phyloP scores from a whole-genome alignment of 2,888 invertebrate genomes.

The Syrphus vitripennis region DNA sequence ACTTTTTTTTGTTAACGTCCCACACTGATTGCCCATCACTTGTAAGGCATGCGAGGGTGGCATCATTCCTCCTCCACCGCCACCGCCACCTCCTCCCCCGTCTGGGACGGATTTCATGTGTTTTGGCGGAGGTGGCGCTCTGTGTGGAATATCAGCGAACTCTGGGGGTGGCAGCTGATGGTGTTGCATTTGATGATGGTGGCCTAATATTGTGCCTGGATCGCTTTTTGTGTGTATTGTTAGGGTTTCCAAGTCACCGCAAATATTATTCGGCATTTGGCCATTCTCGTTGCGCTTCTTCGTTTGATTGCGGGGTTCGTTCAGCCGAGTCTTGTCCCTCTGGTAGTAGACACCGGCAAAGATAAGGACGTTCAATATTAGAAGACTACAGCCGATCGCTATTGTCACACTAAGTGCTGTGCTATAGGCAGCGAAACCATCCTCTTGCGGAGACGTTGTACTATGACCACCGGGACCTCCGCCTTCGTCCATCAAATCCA shows the following conservation, averaged over 20 bases:
- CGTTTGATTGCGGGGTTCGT: constrained; percentile 82
- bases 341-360: constrained; percentile 98
- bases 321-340: constrained; percentile 90
- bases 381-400: constrained; percentile 95
- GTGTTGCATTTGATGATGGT: constrained; percentile 89
- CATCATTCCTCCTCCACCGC: constrained; percentile 85
- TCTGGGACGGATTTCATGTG: constrained; percentile 82
- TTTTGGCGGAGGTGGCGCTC: constrained; percentile 90
- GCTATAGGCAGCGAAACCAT: constrained; percentile 94
- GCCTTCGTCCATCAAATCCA: constrained; percentile 77
- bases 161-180: constrained; percentile 93
- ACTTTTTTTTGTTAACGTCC: constrained; percentile 89
- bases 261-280: constrained; percentile 93
- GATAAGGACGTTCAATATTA: constrained; percentile 95
- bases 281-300: constrained; percentile 91
- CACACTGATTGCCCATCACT: constrained; percentile 87
- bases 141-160: constrained; percentile 90
- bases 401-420: constrained; percentile 96
- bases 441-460: constrained; percentile 87
- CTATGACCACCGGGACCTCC: constrained; percentile 74
- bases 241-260: constrained; percentile 89
- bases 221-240: constrained; percentile 84
- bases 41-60: constrained; percentile 89
- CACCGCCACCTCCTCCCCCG: constrained; percentile 81
- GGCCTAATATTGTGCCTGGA: constrained; percentile 87